A percentile compares a stretch with the other conserved stretches of the same genome.
Evolutionary conservation across 2,797 vertebrate genomes (phyloP).

Genomic region (Malurus splendens): DNA sequence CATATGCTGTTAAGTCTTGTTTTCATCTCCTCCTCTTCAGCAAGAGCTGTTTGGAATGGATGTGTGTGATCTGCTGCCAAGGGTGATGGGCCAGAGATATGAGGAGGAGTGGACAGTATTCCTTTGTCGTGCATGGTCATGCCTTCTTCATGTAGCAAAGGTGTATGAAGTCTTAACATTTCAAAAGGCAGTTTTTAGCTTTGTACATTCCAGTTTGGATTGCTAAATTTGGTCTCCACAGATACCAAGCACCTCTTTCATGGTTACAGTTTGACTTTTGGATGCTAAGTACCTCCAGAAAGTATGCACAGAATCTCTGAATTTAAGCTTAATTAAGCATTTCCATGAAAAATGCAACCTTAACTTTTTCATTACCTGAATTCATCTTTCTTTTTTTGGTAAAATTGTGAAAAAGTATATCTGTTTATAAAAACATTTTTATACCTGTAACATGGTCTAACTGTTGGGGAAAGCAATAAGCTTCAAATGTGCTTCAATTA

Average conservation of each 20-base stretch:
- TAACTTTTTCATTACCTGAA: neutral
- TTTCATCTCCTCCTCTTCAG: slow-evolving; percentile 1
- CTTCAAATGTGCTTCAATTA: neutral
- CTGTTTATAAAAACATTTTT: neutral
- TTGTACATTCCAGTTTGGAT: neutral
- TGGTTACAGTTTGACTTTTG: neutral
- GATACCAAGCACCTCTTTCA: neutral
- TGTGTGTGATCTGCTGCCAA: neutral
- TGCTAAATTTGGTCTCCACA: neutral
- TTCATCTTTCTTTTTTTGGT: neutral
- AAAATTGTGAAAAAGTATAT: neutral
- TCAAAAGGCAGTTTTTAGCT: neutral
- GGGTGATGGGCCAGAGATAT: neutral
- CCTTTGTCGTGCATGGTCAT: neutral
- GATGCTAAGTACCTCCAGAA: neutral
- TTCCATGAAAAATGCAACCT: neutral
- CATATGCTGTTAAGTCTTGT: neutral
- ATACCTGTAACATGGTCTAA: neutral
- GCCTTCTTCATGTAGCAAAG: neutral
- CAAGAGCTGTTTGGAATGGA: neutral
- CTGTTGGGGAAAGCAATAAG: neutral
- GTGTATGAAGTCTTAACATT: neutral
- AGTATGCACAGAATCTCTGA: neutral
- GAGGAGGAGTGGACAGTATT: neutral
- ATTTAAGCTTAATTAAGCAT: neutral